Base-by-base conservation (phyloP, 1,140 invertebrate species). In the Meteorus sp. region DNA sequence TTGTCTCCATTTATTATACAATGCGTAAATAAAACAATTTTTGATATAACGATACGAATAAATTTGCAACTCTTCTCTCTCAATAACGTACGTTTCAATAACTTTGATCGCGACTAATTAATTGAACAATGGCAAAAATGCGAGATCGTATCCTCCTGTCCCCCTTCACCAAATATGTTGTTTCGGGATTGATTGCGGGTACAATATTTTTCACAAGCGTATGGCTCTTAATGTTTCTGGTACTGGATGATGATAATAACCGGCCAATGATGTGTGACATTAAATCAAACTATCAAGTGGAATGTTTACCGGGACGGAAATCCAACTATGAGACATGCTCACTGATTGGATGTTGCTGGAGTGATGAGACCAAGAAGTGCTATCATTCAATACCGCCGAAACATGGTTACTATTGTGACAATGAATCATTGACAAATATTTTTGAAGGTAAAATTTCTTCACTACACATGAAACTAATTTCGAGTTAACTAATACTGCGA, bases 371-470 rank as follows among this genome's bases (percentile, higher is more conserved):
- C n/a, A 39, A 22, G 9, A 8, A 56, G 8, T 70, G 68, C 33
- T 67, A 55, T 51, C 68, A 69, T 50, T 44, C 66, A 7, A 27
- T 64, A 4, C 67, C 70, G 4, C 59, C 64, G 1, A 51, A 45
- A n/a, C 55, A 69, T 15, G 61, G 52, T 23, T 70, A 70, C 39
- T 52, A 20, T 3, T 54, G n/a, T 2, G 45, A 17, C 41, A 53
- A 33, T 13, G 25, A 57, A 9, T 23, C 51, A 7, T 29, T 7
- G 4, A 9, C 9, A 9, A 29, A 48, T 22, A 23, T 23, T 59
- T 55, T 43, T 19, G 13, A 55, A 13, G 44, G 58, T 54, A 58
- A 56, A 19, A 27, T 39, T n/a, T 39, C 11, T 15, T 39, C 15
- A 3, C 15, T 15, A 4, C 13, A 13, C 15, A n/a, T 7, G 35